A percentile compares a stretch with the other conserved stretches of the same genome.
Conservation (phyloP, 1,140 invertebrate species). For the Bombus superbus region DNA sequence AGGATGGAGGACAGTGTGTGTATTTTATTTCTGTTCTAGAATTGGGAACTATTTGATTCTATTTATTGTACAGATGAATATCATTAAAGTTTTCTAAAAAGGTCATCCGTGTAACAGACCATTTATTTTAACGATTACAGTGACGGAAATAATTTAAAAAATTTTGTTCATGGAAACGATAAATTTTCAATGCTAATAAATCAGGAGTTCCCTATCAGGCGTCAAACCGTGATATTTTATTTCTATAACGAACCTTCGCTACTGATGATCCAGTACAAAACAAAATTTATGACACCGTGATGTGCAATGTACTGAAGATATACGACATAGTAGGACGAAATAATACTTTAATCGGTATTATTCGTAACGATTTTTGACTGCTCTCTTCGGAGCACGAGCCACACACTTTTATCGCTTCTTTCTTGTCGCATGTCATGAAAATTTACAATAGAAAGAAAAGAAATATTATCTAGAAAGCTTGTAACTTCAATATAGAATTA, state of each 20-base stretch:
- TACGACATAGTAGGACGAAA: not conserved
- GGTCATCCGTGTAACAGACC: too few relatives aligned
- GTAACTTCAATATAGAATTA: too few relatives aligned
- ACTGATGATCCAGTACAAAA: not conserved
- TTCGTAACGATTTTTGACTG: not conserved
- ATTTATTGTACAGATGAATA: not conserved
- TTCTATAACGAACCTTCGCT: not conserved
- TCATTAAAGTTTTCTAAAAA: not conserved
- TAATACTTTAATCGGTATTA: not conserved
- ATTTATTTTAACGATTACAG: not conserved
- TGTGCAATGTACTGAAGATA: not conserved
- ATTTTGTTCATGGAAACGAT: too few relatives aligned
- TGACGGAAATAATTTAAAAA: not conserved
- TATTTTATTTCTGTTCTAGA: not conserved
- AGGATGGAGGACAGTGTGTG: not conserved
- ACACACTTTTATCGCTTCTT: not conserved
- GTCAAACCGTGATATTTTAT: not conserved
- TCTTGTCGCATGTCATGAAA: not conserved
- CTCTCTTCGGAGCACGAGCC: not conserved
- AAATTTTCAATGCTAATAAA: not conserved
- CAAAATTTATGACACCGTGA: not conserved
- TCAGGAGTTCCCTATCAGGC: not conserved
- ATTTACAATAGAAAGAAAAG: too few relatives aligned
- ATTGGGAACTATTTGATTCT: not conserved
- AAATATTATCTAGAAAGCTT: too few relatives aligned